These are phyloP conservation scores for Adelges cooleyi DNA, from an alignment of 1,140 invertebrate genomes.

Conservation along the genomic window DNA sequence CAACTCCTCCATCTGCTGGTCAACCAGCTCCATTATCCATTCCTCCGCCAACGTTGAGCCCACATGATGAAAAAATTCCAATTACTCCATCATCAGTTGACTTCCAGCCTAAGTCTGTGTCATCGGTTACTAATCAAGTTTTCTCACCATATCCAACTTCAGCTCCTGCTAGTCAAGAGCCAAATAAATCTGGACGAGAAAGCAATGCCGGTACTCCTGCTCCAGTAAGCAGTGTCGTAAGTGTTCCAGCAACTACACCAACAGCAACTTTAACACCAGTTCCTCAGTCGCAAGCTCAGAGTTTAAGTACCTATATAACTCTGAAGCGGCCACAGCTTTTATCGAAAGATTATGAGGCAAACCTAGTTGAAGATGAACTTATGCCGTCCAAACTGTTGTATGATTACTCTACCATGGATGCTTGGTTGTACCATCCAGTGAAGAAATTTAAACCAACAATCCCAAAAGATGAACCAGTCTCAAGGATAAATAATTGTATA, in stretches of 20 bases:
- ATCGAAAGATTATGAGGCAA: constrained; percentile 58
- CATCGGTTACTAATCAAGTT: constrained; percentile 43
- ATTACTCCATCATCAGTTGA: constrained; percentile 42
- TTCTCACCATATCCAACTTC: constrained; percentile 38
- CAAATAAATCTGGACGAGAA: constrained; percentile 12
- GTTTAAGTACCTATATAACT: constrained; percentile 17
- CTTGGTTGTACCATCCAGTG: constrained; percentile 78
- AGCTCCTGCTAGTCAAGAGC: constrained; percentile 26
- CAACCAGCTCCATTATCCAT: constrained; percentile 41
- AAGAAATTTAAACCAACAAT: constrained; percentile 57
- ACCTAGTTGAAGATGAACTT: constrained; percentile 53
- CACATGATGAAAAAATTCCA: constrained; percentile 39
- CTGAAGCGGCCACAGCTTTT: constrained; percentile 59
- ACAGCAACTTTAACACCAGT: constrained; percentile 26
- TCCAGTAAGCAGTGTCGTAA: constrained; percentile 5
- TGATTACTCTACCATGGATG: constrained; percentile 71
- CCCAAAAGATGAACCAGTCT: constrained; percentile 31
- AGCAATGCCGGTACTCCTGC: constrained; percentile 29
- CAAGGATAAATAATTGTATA: constrained; percentile 30
- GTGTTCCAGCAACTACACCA: constrained; percentile 30
- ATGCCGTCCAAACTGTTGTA: constrained; percentile 71
- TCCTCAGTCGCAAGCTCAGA: neutral
- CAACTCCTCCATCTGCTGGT: constrained; percentile 59
- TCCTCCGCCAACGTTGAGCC: constrained; percentile 41
- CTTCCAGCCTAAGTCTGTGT: constrained; percentile 44